phyloP scores from a whole-genome alignment of 2,113 vertebrate genomes.

The Zosterops japonicus region DNA sequence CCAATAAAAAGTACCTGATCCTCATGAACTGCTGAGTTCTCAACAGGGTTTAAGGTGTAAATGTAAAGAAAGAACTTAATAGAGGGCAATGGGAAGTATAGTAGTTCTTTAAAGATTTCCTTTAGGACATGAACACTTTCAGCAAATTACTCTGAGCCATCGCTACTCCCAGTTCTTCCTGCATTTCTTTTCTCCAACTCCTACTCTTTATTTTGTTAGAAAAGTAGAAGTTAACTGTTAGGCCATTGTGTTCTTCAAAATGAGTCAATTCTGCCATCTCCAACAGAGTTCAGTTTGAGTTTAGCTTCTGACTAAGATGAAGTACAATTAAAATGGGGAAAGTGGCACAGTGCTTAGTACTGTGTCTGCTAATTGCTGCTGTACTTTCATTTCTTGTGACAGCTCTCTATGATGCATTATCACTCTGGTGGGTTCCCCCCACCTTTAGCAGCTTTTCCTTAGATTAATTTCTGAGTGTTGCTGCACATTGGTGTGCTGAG shows the following conservation, averaged over 20 bases:
- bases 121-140: background rate
- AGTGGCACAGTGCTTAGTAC: conserved; percentile 39
- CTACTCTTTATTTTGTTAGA: conserved; percentile 34
- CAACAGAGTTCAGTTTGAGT: conserved; percentile 34
- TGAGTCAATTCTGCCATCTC: conserved; percentile 41
- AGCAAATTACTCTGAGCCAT: background rate
- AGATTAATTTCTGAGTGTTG: conserved; percentile 27
- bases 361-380: conserved; percentile 57
- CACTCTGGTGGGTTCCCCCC: conserved; percentile 22
- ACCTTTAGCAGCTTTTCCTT: conserved; percentile 34
- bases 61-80: background rate
- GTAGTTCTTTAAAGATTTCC: background rate
- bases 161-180: background rate
- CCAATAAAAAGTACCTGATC: background rate
- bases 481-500: background rate
- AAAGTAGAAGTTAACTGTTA: conserved; percentile 42
- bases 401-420: conserved; percentile 58
- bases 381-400: conserved; percentile 64
- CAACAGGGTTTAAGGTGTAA: background rate
- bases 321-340: conserved; percentile 45
- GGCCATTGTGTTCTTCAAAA: conserved; percentile 37
- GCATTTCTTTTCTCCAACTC: background rate
- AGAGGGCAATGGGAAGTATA: background rate
- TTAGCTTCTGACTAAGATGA: conserved; percentile 57
- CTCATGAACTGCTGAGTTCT: background rate